Evolutionary conservation across 2,797 vertebrate species (phyloP), one percentile per base, ranked within the genome.

Genomic region (Acanthis flammea): DNA sequence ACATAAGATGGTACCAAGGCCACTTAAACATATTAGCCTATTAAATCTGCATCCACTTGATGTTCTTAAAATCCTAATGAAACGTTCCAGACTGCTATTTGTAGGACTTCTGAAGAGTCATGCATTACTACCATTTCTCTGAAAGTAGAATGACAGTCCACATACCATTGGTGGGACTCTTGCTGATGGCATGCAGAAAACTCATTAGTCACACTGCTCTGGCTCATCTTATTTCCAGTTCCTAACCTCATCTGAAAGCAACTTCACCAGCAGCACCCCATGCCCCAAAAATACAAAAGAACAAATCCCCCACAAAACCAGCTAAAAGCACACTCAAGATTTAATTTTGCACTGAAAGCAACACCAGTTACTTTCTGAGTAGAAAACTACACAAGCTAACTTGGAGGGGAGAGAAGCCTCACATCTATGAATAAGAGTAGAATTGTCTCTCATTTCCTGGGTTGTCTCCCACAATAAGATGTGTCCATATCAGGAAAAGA

Each of bases 11-110:
- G 95, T 89, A 97, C 95, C 88, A 97, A 97, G 91, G 68, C 93
- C 93, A 97, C 95, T 97, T 97, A 95, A 96, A 95, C 80, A 86
- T 92, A 97, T 97, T 95, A 98, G 86, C 88, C 91, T 96, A 95
- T 97, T 97, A 97, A 96, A 94, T 94, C 80, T 85, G 86, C 76
- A 90, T 96, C 97, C 90, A 91, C 78, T 97, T 86, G 93, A 95
- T 97, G 93, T 97, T 97, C 93, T 97, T 96, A 93, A 97, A 98
- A 97, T 91, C 84, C 88, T 97, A 98, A 97, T 79, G 45, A 97
- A 98, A 97, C 76, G 78, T 97, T 97, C 95, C 95, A 93, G 81
- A 92, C 50, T 42, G 79, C 61, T 96, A 95, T 88, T 93, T 97
- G 92, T 84, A 96, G 90, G 86, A 95, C 89, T 97, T 96, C 92